Evolutionary conservation across 2,797 vertebrate species (phyloP).

Genomic region (Siniperca scherzeri): DNA sequence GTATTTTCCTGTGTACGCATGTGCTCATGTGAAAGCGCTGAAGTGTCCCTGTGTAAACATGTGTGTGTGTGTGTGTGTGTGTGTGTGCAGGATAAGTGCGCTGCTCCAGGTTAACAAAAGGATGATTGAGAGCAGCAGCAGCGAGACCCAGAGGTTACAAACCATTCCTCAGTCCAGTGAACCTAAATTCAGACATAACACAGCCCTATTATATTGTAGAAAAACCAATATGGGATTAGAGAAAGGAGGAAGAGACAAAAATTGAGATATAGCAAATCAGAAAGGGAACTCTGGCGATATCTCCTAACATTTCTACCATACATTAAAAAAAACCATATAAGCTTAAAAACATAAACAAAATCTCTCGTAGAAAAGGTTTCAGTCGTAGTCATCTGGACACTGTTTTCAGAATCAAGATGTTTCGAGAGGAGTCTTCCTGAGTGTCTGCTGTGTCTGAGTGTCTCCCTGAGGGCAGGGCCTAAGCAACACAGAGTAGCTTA

Average conservation of each 20-base stretch:
- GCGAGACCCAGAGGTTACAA: conserved; percentile 54
- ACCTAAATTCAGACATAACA: conserved; percentile 38
- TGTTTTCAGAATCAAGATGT: no score
- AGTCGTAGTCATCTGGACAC: no score
- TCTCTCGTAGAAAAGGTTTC: no score
- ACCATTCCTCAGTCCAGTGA: conserved; percentile 67
- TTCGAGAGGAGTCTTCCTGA: no score
- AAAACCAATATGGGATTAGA: conserved; percentile 18
- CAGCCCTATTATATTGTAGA: not conserved
- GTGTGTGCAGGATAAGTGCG: conserved; percentile 7
- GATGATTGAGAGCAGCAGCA: conserved; percentile 57
- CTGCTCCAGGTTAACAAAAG: conserved; percentile 49
- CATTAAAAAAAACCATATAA: not conserved
- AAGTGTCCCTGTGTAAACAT: conserved; percentile 31
- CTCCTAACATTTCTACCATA: not conserved
- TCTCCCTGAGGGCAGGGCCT: no score
- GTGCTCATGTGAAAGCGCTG: not conserved
- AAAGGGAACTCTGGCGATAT: not conserved
- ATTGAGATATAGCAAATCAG: not conserved
- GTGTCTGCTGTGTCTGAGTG: no score
- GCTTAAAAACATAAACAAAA: no score
- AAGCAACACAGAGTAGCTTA: no score
- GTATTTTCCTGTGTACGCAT: conserved; percentile 25
- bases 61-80: conserved; percentile 20
- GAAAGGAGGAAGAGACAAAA: not conserved